Base-by-base conservation (phyloP, 2,888 invertebrate genomes). In the Luperina testacea region DNA sequence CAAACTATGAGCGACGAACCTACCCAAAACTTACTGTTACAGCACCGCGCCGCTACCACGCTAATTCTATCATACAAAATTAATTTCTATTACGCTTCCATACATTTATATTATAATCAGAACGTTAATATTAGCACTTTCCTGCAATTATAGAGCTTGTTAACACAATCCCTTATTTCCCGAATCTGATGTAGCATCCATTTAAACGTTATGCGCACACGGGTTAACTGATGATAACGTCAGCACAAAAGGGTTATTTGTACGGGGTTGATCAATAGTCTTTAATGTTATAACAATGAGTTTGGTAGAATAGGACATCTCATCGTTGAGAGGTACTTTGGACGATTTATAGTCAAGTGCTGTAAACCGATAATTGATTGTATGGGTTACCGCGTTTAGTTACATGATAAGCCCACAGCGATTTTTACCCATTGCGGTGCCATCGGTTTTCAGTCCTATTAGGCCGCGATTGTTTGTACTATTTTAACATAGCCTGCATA, bases 231-330 rank as follows among this genome's bases (percentile, higher is more conserved):
- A 69, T 75, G 78, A 78, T 86, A 81, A 79, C 73, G 75, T 79
- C 61, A 61, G 77, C 83, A 87, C 74, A 86, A 79, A 82, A 87
- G 85, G 84, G 86, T 68, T 90, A 84, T 90, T 87, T 88, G 78
- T 77, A 69, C 71, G 70, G 45, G 69, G 74, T 79, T 84, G 78
- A 90, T 90, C 87, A 88, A 89, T 89, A 88, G 81, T 84, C 78
- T 83, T 79, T 81, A 85, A 87, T 82, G 73, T 38, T 78, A 61
- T 27, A 38, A 72, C 75, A 85, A 82, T 82, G 67, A 48, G 45
- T 67, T 59, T 15, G 4, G 17, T n/a, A 63, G 38, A 72, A 38
- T 70, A 61, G 20, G 57, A 68, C 24, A 48, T 32, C 27, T 32
- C 51, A 27, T 71, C 42, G 27, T 75, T 59, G 45, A 69, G 72